Evolutionary conservation across 1,140 invertebrate species (phyloP), one percentile per base, ranked within the genome.

Genomic region (Drosophila willistoni): DNA sequence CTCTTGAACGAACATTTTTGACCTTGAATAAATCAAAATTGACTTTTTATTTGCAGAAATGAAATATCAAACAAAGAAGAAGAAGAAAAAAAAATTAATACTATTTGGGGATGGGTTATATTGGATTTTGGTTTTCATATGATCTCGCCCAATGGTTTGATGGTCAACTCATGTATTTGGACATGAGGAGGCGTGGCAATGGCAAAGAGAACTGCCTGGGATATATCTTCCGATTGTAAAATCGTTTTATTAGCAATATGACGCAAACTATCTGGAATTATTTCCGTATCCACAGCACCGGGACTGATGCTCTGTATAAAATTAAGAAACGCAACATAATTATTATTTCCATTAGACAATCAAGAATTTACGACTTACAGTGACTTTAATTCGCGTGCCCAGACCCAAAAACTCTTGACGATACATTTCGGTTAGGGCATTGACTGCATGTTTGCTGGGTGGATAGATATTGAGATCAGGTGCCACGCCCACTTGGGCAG

Each of bases 361-460:
- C 34, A 10, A 36, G 7, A 9, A 36, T 13, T 14, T 3, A 1
- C 0, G 54, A 90, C 93, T 93, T 93, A 96, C 95, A 68, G 95
- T 95, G 3, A 96, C 93, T 91, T 95, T 95, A 64, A 96, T 95
- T 61, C 93, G 93, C n/a, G 93, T 93, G 2, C 94, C 93, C 17
- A 93, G 79, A 1, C 92, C 84, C 0, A 93, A 84, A 19, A 97
- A 92, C 89, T 97, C 96, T 44, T 94, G 93, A 55, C 94, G 91
- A 13, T 96, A 90, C 0, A 94, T 93, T 65, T 95, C 93, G 0
- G 94, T 93, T 64, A 97, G 92, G 0, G 94, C 95, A 1, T 94
- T 95, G 0, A 96, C 92, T 1, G 95, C 96, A 91, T 94, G 94
- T 92, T 97, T 97, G 41, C 94, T 94, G 13, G 94, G 94, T 2